Percentiles rank a stretch among this genome's conserved stretches.
Evolutionary conservation across 2,888 invertebrate species (phyloP).

Genomic region (Steinernema hermaphroditum): DNA sequence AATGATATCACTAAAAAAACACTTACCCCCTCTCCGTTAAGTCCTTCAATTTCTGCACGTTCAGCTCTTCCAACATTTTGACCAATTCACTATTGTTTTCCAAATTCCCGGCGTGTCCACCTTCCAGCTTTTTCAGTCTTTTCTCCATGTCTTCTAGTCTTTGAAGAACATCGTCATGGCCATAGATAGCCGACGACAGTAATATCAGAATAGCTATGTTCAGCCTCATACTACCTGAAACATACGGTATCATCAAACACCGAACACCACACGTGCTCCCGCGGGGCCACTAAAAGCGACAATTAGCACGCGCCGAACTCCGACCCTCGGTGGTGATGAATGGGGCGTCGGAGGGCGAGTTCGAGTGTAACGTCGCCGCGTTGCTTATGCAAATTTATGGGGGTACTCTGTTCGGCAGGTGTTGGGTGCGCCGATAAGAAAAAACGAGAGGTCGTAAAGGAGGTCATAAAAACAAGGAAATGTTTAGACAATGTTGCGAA

Average conservation of each 20-base stretch:
- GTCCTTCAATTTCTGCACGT: neutral
- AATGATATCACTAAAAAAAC: no score
- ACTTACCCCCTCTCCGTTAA: no score
- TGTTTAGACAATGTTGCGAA: slow-evolving; percentile 70
- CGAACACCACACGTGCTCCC: neutral
- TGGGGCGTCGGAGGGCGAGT: neutral
- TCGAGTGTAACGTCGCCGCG: slow-evolving; percentile 3
- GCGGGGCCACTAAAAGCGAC: neutral
- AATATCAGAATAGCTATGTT: no score
- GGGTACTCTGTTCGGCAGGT: slow-evolving; percentile 3
- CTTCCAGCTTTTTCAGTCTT: neutral
- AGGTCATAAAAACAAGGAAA: neutral
- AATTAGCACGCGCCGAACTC: slow-evolving; percentile 16
- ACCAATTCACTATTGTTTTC: neutral
- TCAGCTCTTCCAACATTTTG: neutral
- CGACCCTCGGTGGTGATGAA: slow-evolving; percentile 7
- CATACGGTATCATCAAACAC: neutral
- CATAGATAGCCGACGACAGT: no score
- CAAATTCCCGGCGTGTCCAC: neutral
- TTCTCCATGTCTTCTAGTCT: neutral
- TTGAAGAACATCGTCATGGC: neutral
- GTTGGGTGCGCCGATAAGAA: neutral
- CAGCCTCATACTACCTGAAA: neutral
- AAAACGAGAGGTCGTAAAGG: neutral
- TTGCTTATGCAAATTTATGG: slow-evolving; percentile 22